Evolutionary conservation across 37 sponge, comb jelly and placozoan genomes (phyloP), one percentile per base, ranked within the genome.

Genomic region (Theonella swinhoei): DNA sequence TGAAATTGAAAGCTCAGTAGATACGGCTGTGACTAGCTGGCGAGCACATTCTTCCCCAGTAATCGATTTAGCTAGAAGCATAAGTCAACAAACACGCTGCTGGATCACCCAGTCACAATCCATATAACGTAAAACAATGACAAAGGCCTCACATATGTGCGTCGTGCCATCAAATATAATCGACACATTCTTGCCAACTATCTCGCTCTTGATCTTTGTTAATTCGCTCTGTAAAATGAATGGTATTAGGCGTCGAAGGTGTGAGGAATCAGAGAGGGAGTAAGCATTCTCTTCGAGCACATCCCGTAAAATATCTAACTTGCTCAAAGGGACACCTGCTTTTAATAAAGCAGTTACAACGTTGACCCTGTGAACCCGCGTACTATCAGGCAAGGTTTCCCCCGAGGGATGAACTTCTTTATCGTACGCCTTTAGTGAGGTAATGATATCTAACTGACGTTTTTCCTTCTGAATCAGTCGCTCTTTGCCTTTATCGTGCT

Each of bases 141-240:
- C 81, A 28, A 80, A 29, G 23, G 71, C 81, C 35, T 80, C 81
- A 38, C 58, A 47, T 5, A 69, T 59, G 37, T 69, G 81, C 2
- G 81, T 80, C 4, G 81, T 80, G 36, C 81, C 81, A 41, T 80
- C 81, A 79, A 79, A 79, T 30, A 79, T 38, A 4, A 79, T 41
- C 33, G 81, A 37, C 4, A 80, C 72, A 43, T 28, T 70, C 54
- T 28, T 80, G 26, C 34, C 47, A 80, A 14, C 30, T 8, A 80
- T 80, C 32, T 19, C 58, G 2, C 39, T 25, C 66, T 42, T 68
- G 22, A 80, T 38, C 28, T 2, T 41, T 2, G 39, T 42, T 3
- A 80, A 8, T 30, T 80, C 74, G 1, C 72, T 35, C 8, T 33
- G 5, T 24, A 72, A 54, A 20, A 82, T 29, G n/a, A 82, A 82